Conservation (phyloP, 53 echinoderm and acorn worm species). For the Mesocentrotus franciscanus region DNA sequence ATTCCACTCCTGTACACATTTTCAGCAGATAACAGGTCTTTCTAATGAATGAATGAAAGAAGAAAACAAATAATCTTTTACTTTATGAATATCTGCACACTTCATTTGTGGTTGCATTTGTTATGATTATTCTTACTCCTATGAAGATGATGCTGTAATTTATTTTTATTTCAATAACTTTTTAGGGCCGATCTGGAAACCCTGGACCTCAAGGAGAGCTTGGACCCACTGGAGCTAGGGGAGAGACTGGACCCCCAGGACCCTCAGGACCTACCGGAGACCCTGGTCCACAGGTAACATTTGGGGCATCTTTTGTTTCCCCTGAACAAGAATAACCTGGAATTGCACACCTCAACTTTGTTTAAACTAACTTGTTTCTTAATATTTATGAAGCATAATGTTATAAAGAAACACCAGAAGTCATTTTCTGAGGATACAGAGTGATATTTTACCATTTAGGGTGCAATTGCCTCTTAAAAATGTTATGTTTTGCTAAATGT, state of each 20-base stretch:
- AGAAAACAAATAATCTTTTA: too few species aligned
- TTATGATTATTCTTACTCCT: neutral
- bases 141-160: neutral
- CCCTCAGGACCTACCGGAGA: conserved; percentile 86
- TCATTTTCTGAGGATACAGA: too few species aligned
- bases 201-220: conserved; percentile 74
- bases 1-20: too few species aligned
- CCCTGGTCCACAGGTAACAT: conserved; percentile 72
- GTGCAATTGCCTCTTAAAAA: too few species aligned
- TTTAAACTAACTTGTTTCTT: neutral
- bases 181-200: conserved; percentile 74
- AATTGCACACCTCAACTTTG: neutral
- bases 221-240: conserved; percentile 81
- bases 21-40: too few species aligned
- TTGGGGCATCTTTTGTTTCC: conserved; percentile 74
- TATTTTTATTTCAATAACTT: neutral
- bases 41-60: too few species aligned
- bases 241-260: conserved; percentile 86
- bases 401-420: neutral
- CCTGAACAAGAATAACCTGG: conserved; percentile 8
- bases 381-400: neutral
- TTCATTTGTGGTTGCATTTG: neutral
- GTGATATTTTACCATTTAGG: too few species aligned
- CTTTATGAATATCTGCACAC: neutral
- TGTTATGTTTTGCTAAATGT: too few species aligned